Percentiles rank a stretch among this genome's conserved stretches.
Evolutionary conservation across 2,888 invertebrate species (phyloP).

Genomic region (Catocala sponsa): DNA sequence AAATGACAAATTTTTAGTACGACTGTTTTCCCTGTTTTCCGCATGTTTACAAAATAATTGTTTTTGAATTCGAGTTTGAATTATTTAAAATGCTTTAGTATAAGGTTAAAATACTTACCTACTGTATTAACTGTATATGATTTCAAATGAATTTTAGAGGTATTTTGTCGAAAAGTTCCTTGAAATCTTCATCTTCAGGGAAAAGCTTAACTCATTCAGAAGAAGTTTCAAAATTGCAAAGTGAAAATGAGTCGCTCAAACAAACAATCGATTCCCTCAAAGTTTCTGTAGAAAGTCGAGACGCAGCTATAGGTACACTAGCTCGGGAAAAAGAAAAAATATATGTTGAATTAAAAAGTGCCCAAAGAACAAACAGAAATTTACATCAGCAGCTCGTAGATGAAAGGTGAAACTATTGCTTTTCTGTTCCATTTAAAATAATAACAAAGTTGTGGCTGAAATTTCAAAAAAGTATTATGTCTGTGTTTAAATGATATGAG

Average conservation of each 20-base stretch:
- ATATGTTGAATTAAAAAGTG: conserved; percentile 77
- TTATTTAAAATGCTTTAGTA: conserved; percentile 40
- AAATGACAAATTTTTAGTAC: conserved; percentile 50
- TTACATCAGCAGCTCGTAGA: conserved; percentile 86
- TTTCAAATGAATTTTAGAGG: conserved; percentile 63
- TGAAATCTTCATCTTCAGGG: conserved; percentile 55
- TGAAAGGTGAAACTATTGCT: conserved; percentile 67
- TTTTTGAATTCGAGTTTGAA: conserved; percentile 34
- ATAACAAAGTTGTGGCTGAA: no score
- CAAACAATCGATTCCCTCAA: conserved; percentile 76
- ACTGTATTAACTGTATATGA: conserved; percentile 35
- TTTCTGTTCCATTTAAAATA: no score
- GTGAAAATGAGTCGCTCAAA: conserved; percentile 79
- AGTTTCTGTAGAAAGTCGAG: conserved; percentile 78
- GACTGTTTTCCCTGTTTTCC: conserved; percentile 26
- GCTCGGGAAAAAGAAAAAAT: conserved; percentile 85
- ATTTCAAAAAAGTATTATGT: no score
- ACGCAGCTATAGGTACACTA: conserved; percentile 77
- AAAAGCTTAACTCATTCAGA: conserved; percentile 51
- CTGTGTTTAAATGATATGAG: no score
- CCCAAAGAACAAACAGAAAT: conserved; percentile 78
- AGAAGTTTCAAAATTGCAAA: conserved; percentile 62
- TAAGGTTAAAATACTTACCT: conserved; percentile 44
- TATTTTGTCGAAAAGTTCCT: conserved; percentile 62
- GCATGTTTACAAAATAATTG: conserved; percentile 43